These are phyloP conservation scores for Pristiophorus japonicus DNA, from an alignment of 2,113 vertebrate species.

Conservation along the genomic window DNA sequence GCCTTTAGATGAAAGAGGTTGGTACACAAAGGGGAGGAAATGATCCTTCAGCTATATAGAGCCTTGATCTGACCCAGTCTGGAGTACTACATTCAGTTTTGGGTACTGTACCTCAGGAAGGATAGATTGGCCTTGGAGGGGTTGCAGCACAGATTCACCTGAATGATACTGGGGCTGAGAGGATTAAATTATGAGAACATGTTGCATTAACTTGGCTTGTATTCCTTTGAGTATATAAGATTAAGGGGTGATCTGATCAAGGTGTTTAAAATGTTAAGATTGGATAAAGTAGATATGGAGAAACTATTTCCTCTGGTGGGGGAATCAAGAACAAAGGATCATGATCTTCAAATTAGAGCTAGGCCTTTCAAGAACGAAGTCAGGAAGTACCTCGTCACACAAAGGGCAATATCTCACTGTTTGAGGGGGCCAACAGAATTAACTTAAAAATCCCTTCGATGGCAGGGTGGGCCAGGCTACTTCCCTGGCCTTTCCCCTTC, in stretches of 20 bases:
- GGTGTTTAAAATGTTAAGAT: neutral
- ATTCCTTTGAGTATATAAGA: neutral
- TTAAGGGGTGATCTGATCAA: neutral
- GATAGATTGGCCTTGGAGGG: neutral
- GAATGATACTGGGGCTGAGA: neutral
- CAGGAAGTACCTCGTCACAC: too few relatives aligned
- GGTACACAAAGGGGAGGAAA: neutral
- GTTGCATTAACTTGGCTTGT: neutral
- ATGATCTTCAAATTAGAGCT: neutral
- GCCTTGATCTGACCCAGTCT: neutral
- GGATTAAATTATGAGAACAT: neutral
- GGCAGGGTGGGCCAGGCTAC: too few relatives aligned
- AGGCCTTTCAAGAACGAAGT: neutral
- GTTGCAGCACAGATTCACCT: neutral
- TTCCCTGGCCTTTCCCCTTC: too few relatives aligned
- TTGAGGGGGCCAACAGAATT: too few relatives aligned
- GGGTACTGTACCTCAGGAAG: neutral
- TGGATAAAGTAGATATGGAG: neutral
- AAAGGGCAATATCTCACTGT: too few relatives aligned
- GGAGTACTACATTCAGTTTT: neutral
- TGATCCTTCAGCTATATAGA: neutral
- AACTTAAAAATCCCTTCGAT: too few relatives aligned
- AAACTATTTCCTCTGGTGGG: neutral
- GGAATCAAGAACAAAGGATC: too few relatives aligned
- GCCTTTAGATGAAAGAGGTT: neutral